Evolutionary conservation across 2,888 invertebrate species (phyloP).

Genomic region (Macroteleia sp.): DNA sequence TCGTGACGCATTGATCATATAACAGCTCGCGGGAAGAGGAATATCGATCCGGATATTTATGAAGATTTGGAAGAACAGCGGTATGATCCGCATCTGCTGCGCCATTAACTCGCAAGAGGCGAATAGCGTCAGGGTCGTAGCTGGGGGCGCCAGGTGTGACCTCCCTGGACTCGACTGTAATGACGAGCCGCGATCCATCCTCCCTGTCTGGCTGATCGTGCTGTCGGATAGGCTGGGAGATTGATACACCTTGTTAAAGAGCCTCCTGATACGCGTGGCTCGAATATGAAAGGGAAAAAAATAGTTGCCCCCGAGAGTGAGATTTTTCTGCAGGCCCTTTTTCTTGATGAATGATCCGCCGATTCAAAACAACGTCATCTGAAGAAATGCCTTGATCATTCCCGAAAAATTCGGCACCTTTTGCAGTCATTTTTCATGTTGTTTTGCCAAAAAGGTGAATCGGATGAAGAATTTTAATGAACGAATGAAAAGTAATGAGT

Average conservation of each 20-base stretch:
- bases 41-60: constrained; percentile 77
- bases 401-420: neutral
- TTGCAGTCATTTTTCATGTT: constrained; percentile 23
- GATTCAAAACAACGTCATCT: constrained; percentile 31
- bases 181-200: constrained; percentile 69
- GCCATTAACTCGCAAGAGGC: constrained; percentile 72
- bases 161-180: constrained; percentile 69
- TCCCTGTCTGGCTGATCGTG: constrained; percentile 60
- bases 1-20: constrained; percentile 38
- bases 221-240: constrained; percentile 71
- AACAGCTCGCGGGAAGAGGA: constrained; percentile 49
- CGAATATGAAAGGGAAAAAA: constrained; percentile 56
- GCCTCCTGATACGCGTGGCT: constrained; percentile 68
- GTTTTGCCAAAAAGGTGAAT: constrained; percentile 12
- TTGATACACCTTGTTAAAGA: constrained; percentile 76
- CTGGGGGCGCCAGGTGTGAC: constrained; percentile 77
- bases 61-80: constrained; percentile 78
- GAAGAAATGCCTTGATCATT: constrained; percentile 6
- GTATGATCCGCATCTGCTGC: constrained; percentile 78
- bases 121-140: constrained; percentile 68
- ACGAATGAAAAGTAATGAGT: constrained; percentile 35
- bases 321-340: constrained; percentile 67
- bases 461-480: constrained; percentile 5
- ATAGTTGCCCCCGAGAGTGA: constrained; percentile 60
- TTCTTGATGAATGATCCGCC: constrained; percentile 60